Conservation (phyloP, 2,113 vertebrate genomes). For the Actenoides lindsayi region DNA sequence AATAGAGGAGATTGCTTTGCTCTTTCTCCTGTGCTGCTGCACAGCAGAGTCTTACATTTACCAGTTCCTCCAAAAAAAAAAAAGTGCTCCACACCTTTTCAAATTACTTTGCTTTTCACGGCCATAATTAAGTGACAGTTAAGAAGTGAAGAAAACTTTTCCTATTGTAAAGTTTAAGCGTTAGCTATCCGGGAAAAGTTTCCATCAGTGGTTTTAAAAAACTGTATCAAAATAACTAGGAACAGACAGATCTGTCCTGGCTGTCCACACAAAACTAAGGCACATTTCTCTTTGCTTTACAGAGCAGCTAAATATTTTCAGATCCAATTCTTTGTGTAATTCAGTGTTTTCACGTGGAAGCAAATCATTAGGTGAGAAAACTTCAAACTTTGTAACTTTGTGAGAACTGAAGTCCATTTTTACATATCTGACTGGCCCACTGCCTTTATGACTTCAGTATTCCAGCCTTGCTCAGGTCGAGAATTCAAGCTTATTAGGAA, state of each 20-base stretch:
- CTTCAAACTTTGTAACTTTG: not conserved
- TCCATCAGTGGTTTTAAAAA: not conserved
- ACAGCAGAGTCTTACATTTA: not conserved
- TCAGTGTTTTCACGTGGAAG: not conserved
- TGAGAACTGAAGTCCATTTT: not conserved
- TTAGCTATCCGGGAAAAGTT: not conserved
- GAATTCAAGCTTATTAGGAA: not conserved
- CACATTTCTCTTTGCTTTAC: not conserved
- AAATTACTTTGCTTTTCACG: not conserved
- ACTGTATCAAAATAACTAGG: not conserved
- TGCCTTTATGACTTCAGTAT: not conserved
- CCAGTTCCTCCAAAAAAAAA: not conserved
- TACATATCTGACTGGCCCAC: not conserved
- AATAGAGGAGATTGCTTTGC: constrained; percentile 1
- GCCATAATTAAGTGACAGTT: not conserved
- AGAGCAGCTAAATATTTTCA: not conserved
- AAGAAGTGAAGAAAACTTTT: not conserved
- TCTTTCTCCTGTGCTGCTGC: not conserved
- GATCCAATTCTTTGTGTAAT: not conserved
- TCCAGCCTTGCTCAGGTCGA: not conserved
- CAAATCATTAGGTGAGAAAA: not conserved
- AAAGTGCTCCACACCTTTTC: accelerated
- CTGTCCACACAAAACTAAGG: not conserved
- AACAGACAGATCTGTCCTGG: not conserved
- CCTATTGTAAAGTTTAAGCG: not conserved